These are phyloP conservation scores for Coptodon bakossiorum DNA, from an alignment of 2,113 vertebrate species.

Conservation along the genomic window DNA sequence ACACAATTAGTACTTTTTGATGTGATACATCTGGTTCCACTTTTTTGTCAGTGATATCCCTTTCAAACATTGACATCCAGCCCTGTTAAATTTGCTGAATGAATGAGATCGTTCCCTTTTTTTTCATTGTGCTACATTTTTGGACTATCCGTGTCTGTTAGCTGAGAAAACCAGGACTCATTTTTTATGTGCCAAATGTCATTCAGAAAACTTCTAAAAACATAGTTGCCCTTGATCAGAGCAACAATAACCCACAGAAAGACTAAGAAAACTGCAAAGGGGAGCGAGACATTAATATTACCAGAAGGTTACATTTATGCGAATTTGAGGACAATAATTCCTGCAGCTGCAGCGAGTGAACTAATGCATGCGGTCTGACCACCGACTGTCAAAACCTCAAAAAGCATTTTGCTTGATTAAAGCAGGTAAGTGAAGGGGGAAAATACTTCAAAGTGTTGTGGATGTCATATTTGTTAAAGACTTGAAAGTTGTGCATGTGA, in stretches of 20 bases:
- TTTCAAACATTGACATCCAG: background rate
- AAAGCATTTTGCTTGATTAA: constrained; percentile 41
- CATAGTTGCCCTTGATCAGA: background rate
- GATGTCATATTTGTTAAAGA: constrained; percentile 17
- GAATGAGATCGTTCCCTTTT: background rate
- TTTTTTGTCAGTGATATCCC: background rate
- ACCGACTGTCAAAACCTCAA: constrained; percentile 15
- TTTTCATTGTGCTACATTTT: background rate
- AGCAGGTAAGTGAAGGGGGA: constrained; percentile 7
- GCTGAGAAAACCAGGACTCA: background rate
- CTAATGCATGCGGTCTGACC: constrained; percentile 16
- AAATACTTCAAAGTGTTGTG: constrained; percentile 41
- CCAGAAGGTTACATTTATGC: background rate
- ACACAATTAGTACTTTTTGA: background rate
- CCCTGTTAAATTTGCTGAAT: background rate
- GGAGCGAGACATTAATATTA: background rate
- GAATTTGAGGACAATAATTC: background rate
- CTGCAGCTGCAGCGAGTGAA: background rate
- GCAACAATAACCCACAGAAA: background rate
- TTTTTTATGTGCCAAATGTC: background rate
- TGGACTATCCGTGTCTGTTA: background rate
- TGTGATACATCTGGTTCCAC: background rate
- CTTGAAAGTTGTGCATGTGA: constrained; percentile 29
- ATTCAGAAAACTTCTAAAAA: background rate
- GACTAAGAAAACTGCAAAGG: background rate